Base-by-base conservation (phyloP, 2,888 invertebrate genomes). In the Pharmacophagus antenor region DNA sequence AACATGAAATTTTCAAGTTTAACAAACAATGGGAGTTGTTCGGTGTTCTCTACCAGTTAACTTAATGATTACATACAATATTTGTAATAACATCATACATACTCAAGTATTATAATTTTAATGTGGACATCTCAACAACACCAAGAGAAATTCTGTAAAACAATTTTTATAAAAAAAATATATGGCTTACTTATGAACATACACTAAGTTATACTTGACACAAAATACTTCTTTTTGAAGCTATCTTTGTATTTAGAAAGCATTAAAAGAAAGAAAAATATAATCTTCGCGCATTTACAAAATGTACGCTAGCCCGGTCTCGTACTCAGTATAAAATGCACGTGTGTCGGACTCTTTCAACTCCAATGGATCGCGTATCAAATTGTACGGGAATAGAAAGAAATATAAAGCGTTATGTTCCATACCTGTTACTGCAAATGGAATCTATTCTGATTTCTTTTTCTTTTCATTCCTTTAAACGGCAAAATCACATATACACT, bases 331-430 rank as follows among this genome's bases (percentile, higher is more conserved):
- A 18, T 17, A 52, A 31, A 31, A 31, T 47, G 20, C 42, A 52
- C 31, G 37, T 23, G 37, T 52, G 58, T 54, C 37, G 31, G 18
- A 25, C 53, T 22, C 6, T 21, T 23, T 41, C 56, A 21, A 37
- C 57, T 58, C 47, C 15, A 46, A 52, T 51, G 50, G 42, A 20
- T 25, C 21, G 31, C 25, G 52, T 46, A 37, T 52, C 47, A 52
- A 52, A 52, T 52, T 46, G 51, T 27, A 46, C 17, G 52, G 17
- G 31, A 44, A 52, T 47, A 18, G 58, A 31, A 47, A 47, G 51
- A 31, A 46, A 47, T 58, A 58, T 58, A 47, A 52, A 52, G 22
- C 18, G 51, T 22, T 51, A 51, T 44, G 57, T 47, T 37, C 46
- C 31, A 17, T n/a, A 41, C 42, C 41, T 25, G 42, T 50, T 56